Percentiles rank a stretch among this genome's conserved stretches.
These are phyloP conservation scores for Antrozous pallidus DNA, from an alignment of 2,797 vertebrate genomes.

Conservation along the genomic window DNA sequence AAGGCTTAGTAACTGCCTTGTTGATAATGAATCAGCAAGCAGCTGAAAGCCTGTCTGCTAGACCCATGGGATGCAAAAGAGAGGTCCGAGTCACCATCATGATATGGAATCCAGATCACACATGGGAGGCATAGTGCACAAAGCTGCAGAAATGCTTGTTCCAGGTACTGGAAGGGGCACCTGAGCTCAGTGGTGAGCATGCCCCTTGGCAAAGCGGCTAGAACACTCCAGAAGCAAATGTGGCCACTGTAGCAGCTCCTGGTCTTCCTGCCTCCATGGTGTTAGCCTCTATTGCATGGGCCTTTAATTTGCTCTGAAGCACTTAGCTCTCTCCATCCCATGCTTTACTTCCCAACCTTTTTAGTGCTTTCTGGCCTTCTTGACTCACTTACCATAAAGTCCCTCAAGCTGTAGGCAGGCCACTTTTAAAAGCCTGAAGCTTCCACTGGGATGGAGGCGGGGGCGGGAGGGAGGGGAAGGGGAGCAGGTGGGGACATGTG, in stretches of 20 bases:
- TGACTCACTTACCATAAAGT: neutral
- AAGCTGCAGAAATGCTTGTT: neutral
- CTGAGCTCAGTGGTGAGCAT: neutral
- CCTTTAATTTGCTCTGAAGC: neutral
- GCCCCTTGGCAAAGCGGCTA: neutral
- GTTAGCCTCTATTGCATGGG: accelerated
- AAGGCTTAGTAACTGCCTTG: neutral
- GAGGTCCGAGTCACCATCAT: neutral
- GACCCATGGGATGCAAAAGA: neutral
- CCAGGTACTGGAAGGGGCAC: neutral
- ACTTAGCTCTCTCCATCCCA: neutral
- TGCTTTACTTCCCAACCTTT: neutral
- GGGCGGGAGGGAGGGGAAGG: too few species aligned
- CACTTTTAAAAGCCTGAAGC: neutral
- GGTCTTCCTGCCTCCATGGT: neutral
- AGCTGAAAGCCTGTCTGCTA: neutral
- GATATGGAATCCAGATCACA: neutral
- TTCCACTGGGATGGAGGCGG: too few species aligned
- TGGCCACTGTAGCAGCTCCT: neutral
- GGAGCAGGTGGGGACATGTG: too few species aligned
- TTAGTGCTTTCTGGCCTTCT: neutral
- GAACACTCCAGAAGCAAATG: neutral
- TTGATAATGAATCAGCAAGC: neutral
- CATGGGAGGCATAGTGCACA: accelerated
- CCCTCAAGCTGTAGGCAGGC: neutral